A percentile compares a stretch with the other conserved stretches of the same genome.
Evolutionary conservation across 35 echinoderm and acorn worm genomes (phyloP).

Genomic region (Anneissia japonica): DNA sequence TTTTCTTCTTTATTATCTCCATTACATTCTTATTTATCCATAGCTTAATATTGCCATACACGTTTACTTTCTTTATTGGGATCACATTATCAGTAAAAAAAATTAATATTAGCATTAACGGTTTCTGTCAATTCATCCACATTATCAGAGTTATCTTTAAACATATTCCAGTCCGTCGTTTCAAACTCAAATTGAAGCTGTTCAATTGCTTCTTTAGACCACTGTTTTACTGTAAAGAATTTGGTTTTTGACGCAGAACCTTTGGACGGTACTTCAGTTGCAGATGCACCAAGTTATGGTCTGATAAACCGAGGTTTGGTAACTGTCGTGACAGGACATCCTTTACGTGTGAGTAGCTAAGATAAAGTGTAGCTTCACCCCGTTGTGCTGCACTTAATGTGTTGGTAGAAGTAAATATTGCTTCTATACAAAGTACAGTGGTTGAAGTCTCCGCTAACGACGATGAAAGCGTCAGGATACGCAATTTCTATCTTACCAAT

Average conservation of each 20-base stretch:
- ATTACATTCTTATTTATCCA: conserved; percentile 48
- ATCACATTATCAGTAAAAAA: conserved; percentile 30
- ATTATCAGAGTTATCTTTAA: conserved; percentile 14
- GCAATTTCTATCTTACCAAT: not conserved
- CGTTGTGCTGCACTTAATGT: not conserved
- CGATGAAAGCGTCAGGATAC: conserved; percentile 19
- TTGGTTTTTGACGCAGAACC: conserved; percentile 29
- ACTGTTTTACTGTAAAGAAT: conserved; percentile 9
- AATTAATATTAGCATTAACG: conserved; percentile 36
- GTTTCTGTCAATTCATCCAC: conserved; percentile 31
- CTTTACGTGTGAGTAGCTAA: conserved; percentile 21
- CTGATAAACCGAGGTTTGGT: conserved; percentile 11
- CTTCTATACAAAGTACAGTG: conserved; percentile 1
- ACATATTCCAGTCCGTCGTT: conserved; percentile 27
- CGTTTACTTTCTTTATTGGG: conserved; percentile 33
- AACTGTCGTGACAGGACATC: conserved; percentile 1
- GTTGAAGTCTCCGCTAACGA: conserved; percentile 38
- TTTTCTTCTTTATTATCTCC: conserved; percentile 46
- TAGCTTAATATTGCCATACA: conserved; percentile 46
- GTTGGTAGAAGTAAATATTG: conserved; percentile 21
- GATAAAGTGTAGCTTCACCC: conserved; percentile 1
- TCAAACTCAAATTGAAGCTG: not conserved
- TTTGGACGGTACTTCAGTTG: conserved; percentile 29
- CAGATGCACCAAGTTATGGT: conserved; percentile 30
- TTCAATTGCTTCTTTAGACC: conserved; percentile 11